phyloP scores from a whole-genome alignment of 1,140 invertebrate species.

The Pollicipes pollicipes region DNA sequence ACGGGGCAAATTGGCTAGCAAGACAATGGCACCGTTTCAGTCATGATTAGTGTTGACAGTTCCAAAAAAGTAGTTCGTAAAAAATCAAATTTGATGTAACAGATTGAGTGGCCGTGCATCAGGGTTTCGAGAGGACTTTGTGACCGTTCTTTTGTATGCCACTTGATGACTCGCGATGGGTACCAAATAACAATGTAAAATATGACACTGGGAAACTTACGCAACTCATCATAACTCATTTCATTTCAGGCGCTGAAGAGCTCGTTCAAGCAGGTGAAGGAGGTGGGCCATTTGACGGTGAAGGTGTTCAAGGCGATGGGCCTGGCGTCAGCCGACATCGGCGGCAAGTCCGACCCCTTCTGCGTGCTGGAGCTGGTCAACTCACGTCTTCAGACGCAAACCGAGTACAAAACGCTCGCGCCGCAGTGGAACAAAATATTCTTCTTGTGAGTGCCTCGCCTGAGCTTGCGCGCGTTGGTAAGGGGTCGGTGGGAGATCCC shows the following conservation, averaged over 20 bases:
- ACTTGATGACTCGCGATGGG: too few relatives aligned
- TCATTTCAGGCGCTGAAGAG: slow-evolving; percentile 37
- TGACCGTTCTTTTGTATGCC: too few relatives aligned
- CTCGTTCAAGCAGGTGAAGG: slow-evolving; percentile 54
- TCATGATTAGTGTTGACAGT: not conserved
- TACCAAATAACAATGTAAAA: too few relatives aligned
- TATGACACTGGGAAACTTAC: too few relatives aligned
- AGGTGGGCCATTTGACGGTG: slow-evolving; percentile 72
- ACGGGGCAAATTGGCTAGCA: too few relatives aligned
- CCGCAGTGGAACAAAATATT: slow-evolving; percentile 98
- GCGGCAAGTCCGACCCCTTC: slow-evolving; percentile 91
- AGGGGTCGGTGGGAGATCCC: too few relatives aligned
- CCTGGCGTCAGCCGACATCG: slow-evolving; percentile 72
- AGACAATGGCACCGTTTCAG: not conserved
- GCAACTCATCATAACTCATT: too few relatives aligned
- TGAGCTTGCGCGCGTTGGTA: not conserved
- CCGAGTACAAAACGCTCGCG: slow-evolving; percentile 90
- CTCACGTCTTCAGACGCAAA: slow-evolving; percentile 86
- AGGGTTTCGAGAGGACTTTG: too few relatives aligned
- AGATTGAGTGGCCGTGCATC: too few relatives aligned
- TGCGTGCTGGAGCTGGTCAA: slow-evolving; percentile 92
- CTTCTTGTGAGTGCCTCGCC: slow-evolving; percentile 60
- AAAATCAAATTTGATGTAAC: too few relatives aligned
- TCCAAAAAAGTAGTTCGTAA: too few relatives aligned
- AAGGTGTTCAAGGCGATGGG: slow-evolving; percentile 78